phyloP scores from a whole-genome alignment of 2,888 invertebrate genomes.

The Creontiades dilutus region DNA sequence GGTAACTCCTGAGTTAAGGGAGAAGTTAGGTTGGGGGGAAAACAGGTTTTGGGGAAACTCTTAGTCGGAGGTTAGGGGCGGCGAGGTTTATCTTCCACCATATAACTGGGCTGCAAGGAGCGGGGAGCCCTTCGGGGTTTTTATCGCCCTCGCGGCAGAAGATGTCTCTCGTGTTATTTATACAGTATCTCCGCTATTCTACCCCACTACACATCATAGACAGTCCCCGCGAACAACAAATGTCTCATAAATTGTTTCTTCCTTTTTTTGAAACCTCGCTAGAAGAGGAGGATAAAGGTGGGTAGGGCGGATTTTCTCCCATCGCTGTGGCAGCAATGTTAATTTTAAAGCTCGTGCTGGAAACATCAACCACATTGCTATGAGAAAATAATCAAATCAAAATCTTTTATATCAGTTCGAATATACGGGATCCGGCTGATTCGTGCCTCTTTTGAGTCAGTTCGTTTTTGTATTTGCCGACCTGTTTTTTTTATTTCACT shows the following conservation, averaged over 20 bases:
- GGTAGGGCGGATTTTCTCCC: too few species aligned
- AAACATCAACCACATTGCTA: too few species aligned
- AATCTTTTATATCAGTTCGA: too few species aligned
- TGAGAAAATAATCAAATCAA: too few species aligned
- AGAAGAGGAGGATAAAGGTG: too few species aligned
- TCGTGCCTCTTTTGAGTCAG: too few species aligned
- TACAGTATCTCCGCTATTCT: constrained; percentile 17
- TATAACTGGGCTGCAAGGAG: background rate
- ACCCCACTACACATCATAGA: constrained; percentile 28
- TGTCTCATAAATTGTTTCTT: constrained; percentile 22
- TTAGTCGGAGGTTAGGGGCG: background rate
- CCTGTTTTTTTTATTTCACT: too few species aligned
- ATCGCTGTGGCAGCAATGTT: too few species aligned
- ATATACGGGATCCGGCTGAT: too few species aligned
- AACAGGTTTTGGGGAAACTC: background rate
- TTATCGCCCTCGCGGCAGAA: constrained; percentile 16
- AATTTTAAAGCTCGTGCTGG: too few species aligned
- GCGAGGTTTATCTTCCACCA: background rate
- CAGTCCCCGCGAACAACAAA: constrained; percentile 13
- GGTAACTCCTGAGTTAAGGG: background rate
- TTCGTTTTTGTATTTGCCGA: too few species aligned
- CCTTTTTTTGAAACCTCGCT: too few species aligned
- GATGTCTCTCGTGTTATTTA: constrained; percentile 27
- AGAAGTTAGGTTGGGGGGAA: background rate
- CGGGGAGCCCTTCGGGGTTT: constrained; percentile 11